These are phyloP conservation scores for Cephalopholis sonnerati DNA, from an alignment of 2,113 vertebrate species.

Conservation along the genomic window DNA sequence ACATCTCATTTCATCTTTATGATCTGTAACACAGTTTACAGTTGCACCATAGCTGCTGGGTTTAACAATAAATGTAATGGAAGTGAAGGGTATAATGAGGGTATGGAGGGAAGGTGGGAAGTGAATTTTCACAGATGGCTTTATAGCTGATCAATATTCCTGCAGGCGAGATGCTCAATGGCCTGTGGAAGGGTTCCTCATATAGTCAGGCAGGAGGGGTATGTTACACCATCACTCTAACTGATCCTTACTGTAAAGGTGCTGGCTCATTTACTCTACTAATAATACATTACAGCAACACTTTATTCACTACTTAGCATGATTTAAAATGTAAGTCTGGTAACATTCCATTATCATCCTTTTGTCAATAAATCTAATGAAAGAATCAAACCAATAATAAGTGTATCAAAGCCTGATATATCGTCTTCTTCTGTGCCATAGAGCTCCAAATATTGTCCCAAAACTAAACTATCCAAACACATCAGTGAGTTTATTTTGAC, in stretches of 20 bases:
- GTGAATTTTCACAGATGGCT: neutral
- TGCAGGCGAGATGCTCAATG: slow-evolving; percentile 3
- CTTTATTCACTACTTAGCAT: neutral
- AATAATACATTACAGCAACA: neutral
- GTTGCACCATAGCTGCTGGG: neutral
- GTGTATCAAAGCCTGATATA: too few relatives aligned
- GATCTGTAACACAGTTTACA: neutral
- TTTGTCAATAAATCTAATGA: too few relatives aligned
- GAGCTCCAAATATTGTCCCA: too few relatives aligned
- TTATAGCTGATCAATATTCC: slow-evolving; percentile 48
- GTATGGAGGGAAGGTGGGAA: neutral
- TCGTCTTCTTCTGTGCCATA: too few relatives aligned
- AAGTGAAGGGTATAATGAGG: neutral
- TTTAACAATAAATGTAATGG: slow-evolving; percentile 7
- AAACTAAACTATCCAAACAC: too few relatives aligned
- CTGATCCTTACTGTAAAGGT: neutral
- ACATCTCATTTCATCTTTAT: slow-evolving; percentile 6
- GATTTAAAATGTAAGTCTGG: neutral
- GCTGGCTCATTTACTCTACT: neutral
- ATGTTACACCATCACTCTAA: too few relatives aligned
- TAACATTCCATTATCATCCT: too few relatives aligned
- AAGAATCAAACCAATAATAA: too few relatives aligned
- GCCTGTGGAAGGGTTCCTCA: slow-evolving; percentile 1
- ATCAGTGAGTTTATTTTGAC: too few relatives aligned
- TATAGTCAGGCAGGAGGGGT: slow-evolving; percentile 14